A percentile compares a stretch with the other conserved stretches of the same genome.
These are phyloP conservation scores for Palloptera scutellata DNA, from an alignment of 2,888 invertebrate species.

Conservation along the genomic window DNA sequence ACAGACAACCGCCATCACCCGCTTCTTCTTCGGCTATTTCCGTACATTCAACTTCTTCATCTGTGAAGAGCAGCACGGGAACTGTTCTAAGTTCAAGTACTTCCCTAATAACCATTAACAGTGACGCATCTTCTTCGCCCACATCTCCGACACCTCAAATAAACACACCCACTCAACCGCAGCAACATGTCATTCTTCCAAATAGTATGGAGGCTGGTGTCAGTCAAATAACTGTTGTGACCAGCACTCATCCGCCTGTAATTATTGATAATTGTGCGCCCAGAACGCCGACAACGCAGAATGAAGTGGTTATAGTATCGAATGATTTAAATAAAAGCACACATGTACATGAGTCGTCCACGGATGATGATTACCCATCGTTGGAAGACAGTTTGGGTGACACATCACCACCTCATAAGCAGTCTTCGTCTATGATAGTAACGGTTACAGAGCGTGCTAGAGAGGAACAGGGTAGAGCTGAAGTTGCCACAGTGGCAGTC, in stretches of 20 bases:
- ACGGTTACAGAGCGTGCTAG: constrained; percentile 51
- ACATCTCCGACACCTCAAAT: constrained; percentile 42
- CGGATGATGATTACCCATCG: constrained; percentile 80
- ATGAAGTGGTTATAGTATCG: constrained; percentile 83
- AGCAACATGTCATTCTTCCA: constrained; percentile 67
- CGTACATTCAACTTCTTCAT: constrained; percentile 48
- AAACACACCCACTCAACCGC: constrained; percentile 36
- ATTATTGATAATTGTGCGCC: constrained; percentile 69
- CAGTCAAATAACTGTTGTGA: constrained; percentile 83
- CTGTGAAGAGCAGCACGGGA: constrained; percentile 38
- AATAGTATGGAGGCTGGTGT: constrained; percentile 77
- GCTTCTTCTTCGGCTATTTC: constrained; percentile 55
- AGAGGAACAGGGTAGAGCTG: constrained; percentile 26
- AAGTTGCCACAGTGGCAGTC: constrained; percentile 35
- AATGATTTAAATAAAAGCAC: constrained; percentile 76
- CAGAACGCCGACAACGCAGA: constrained; percentile 49
- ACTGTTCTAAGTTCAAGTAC: constrained; percentile 55
- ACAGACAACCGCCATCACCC: constrained; percentile 54
- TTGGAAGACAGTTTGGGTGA: constrained; percentile 81
- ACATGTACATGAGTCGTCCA: constrained; percentile 72
- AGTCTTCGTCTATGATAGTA: constrained; percentile 60
- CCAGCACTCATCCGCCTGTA: constrained; percentile 81
- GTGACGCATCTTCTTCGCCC: constrained; percentile 56
- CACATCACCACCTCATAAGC: constrained; percentile 54
- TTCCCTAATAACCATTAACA: constrained; percentile 62